These are phyloP conservation scores for Ailurus styani DNA, from an alignment of 2,113 vertebrate species.

Conservation along the genomic window DNA sequence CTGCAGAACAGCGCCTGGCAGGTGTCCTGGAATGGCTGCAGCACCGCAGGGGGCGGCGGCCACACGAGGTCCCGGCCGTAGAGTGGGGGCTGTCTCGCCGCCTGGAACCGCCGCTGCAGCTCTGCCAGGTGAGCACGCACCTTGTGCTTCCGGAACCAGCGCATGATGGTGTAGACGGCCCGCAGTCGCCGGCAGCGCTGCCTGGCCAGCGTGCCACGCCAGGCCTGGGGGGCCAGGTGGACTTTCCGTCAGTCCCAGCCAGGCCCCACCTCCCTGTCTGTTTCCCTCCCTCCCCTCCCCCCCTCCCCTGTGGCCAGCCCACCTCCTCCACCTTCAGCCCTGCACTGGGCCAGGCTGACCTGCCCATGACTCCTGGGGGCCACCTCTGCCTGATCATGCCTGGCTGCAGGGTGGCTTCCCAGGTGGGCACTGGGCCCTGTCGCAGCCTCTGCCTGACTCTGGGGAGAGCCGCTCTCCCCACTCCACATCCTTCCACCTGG, in stretches of 20 bases:
- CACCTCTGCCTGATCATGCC: too few species aligned
- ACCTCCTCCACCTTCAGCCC: neutral
- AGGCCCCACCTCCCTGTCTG: neutral
- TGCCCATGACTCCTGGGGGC: neutral
- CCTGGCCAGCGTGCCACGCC: conserved; percentile 91
- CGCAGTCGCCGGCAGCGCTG: conserved; percentile 83
- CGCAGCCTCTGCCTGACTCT: neutral
- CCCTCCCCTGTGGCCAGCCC: neutral
- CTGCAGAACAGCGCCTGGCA: conserved; percentile 87
- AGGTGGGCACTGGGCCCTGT: too few species aligned
- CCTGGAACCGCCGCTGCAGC: conserved; percentile 85
- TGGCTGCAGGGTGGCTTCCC: neutral
- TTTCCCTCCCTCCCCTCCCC: neutral
- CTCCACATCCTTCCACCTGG: too few species aligned
- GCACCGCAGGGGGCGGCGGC: conserved; percentile 84
- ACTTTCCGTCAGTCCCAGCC: rapidly evolving
- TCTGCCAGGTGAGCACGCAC: conserved; percentile 89
- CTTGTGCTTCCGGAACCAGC: conserved; percentile 90
- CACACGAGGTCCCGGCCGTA: conserved; percentile 88
- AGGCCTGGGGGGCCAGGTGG: conserved; percentile 80
- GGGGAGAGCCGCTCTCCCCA: neutral
- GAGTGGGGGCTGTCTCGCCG: conserved; percentile 83
- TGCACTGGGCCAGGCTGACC: rapidly evolving
- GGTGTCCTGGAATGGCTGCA: conserved; percentile 86
- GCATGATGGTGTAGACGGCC: conserved; percentile 90